phyloP scores from a whole-genome alignment of 2,888 invertebrate genomes.

The Acronicta alni region DNA sequence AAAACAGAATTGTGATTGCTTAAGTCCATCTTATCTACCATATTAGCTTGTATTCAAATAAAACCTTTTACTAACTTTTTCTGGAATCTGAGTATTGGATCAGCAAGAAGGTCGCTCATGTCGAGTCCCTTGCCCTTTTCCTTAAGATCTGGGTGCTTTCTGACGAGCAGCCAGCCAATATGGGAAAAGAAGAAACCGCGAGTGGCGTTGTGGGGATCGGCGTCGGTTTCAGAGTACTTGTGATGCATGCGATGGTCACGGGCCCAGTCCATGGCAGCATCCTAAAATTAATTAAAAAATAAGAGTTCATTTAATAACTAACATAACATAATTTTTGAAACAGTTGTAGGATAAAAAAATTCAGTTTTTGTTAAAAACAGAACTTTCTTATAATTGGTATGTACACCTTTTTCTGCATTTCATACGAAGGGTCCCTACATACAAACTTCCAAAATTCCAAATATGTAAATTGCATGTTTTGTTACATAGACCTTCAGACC shows the following conservation, averaged over 20 bases:
- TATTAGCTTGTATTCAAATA: background rate
- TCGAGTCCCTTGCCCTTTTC: slow-evolving; percentile 96
- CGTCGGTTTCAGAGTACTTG: slow-evolving; percentile 97
- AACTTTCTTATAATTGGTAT: no score
- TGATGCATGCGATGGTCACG: slow-evolving; percentile 96
- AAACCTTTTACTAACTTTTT: slow-evolving; percentile 91
- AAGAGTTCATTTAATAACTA: no score
- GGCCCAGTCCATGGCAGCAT: slow-evolving; percentile 94
- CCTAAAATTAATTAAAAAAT: slow-evolving; percentile 78
- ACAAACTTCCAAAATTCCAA: no score
- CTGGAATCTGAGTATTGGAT: slow-evolving; percentile 96
- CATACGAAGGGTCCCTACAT: no score
- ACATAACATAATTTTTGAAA: no score
- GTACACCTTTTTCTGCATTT: no score
- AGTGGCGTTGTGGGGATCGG: slow-evolving; percentile 97
- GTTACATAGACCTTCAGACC: no score
- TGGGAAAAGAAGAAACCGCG: slow-evolving; percentile 99
- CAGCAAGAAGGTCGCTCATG: slow-evolving; percentile 94
- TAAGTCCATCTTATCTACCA: background rate
- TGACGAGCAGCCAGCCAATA: slow-evolving; percentile 97
- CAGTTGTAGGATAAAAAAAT: no score
- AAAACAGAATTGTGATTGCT: no score
- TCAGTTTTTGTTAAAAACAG: no score
- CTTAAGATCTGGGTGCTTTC: slow-evolving; percentile 97
- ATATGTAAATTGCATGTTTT: no score